Conservation (phyloP, 2,113 vertebrate genomes). For the Phycodurus eques region DNA sequence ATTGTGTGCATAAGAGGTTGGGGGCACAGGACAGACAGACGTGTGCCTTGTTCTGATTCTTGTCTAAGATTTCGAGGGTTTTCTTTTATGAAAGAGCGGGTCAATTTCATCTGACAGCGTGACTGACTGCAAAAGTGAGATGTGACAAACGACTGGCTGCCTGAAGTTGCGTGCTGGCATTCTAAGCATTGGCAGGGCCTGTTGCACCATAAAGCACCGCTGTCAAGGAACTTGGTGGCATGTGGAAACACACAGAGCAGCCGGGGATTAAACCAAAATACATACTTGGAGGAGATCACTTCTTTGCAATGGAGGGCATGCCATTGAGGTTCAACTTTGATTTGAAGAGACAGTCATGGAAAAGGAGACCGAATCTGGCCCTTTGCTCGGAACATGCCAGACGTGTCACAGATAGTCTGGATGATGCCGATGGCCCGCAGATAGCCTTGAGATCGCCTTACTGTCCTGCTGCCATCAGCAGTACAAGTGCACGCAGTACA, state of each 20-base stretch:
- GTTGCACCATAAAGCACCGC: constrained; percentile 28
- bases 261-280: constrained; percentile 43
- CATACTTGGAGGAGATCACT: constrained; percentile 29
- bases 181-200: constrained; percentile 42
- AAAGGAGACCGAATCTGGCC: constrained; percentile 49
- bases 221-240: constrained; percentile 41
- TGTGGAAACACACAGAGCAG: constrained; percentile 35
- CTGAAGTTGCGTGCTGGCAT: constrained; percentile 30
- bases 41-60: constrained; percentile 73
- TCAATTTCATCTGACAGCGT: constrained; percentile 47
- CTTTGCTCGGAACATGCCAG: constrained; percentile 59
- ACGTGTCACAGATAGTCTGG: constrained; percentile 63
- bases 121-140: constrained; percentile 37
- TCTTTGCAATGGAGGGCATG: constrained; percentile 1
- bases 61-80: constrained; percentile 59
- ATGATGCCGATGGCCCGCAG: constrained; percentile 61
- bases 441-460: constrained; percentile 60
- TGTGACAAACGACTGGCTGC: constrained; percentile 37
- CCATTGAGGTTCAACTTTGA: constrained; percentile 49
- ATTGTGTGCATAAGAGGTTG: constrained; percentile 31
- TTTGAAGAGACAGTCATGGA: constrained; percentile 49
- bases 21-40: constrained; percentile 61
- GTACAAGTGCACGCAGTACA: constrained; percentile 9
- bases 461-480: constrained; percentile 48
- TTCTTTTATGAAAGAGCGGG: constrained; percentile 58